Conservation (phyloP, 2,888 invertebrate species). For the Listrodromus nycthemerus region DNA sequence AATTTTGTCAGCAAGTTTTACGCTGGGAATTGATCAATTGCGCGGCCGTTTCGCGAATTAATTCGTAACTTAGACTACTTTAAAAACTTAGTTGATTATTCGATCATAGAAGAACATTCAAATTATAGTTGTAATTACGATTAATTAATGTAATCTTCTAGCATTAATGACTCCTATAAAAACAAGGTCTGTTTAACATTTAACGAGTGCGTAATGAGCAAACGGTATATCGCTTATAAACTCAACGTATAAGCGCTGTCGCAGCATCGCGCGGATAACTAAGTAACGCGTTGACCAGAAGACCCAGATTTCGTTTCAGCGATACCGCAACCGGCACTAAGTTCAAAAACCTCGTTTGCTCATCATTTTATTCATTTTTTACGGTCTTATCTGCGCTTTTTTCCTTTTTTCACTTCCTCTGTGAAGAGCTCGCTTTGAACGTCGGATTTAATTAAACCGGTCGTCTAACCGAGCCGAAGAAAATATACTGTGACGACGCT, state of each 20-base stretch:
- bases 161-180: neutral
- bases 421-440: neutral
- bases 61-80: neutral
- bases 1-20: neutral
- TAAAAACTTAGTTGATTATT: neutral
- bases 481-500: conserved; percentile 30
- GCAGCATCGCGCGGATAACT: neutral
- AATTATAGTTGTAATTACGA: no score
- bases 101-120: no score
- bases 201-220: conserved; percentile 14
- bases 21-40: neutral
- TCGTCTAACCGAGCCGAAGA: conserved; percentile 24
- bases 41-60: neutral
- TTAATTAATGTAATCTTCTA: neutral
- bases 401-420: conserved; percentile 4
- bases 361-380: conserved; percentile 7
- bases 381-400: neutral
- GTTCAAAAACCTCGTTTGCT: conserved; percentile 17
- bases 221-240: conserved; percentile 6
- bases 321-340: neutral
- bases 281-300: conserved; percentile 15
- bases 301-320: conserved; percentile 9
- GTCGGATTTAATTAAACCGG: conserved; percentile 15
- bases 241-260: conserved; percentile 13
- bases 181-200: neutral